Base-by-base conservation (phyloP, 1,140 invertebrate species). In the Mya arenaria region DNA sequence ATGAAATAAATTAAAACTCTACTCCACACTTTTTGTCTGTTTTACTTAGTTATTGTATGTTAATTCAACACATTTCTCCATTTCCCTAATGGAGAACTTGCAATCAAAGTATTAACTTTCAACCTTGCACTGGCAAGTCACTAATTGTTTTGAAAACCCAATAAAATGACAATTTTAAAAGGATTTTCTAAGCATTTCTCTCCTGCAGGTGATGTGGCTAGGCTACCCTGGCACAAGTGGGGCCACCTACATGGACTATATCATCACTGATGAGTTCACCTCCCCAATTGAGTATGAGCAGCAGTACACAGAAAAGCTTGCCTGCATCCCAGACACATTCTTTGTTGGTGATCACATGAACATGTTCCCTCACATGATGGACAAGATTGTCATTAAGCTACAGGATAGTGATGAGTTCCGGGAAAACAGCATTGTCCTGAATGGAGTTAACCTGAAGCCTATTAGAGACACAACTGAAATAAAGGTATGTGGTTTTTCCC, bases 181-280 rank as follows among this genome's bases (percentile, higher is more conserved):
- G n/a, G n/a, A n/a, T n/a, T n/a, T n/a, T n/a, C n/a, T n/a, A n/a
- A n/a, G n/a, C n/a, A n/a, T n/a, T n/a, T n/a, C 32, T 28, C 10
- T 28, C 0, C 28, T 63, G 15, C 91, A 96, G 93, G 96, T 97
- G 1, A 99, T 99, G 99, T 99, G 99, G 99, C 94, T 99, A 2
- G 99, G 99, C 2, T 99, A 99, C 94, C 99, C 99, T 0, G 98
- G 98, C 4, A 99, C 98, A 0, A 99, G 98, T 89, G 99, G 99
- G 1, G 98, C 99, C 1, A 95, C 96, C 77, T 99, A 98, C 90
- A 99, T 99, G 97, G 99, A 99, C 93, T 99, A 99, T 93, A 95
- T 99, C 75, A 96, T 99, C 62, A 99, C 98, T 3, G 99, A 99
- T 93, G 94, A 94, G 77, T 95, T 98, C 4, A 99, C 98, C 0